These are phyloP conservation scores for Adineta ricciae DNA, from an alignment of 2,888 invertebrate genomes.

Conservation along the genomic window DNA sequence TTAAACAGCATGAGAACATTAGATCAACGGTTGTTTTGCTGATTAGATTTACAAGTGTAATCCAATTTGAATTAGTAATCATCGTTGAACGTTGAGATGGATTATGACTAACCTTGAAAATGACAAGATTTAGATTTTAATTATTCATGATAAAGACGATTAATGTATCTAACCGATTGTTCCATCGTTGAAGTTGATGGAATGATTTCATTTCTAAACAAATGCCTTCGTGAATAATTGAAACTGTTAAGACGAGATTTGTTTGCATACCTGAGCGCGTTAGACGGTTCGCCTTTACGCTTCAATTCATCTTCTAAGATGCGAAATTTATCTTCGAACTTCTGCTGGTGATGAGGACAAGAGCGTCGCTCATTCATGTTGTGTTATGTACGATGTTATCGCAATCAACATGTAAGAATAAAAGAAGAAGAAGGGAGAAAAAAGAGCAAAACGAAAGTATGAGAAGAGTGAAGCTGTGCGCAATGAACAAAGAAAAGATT, in stretches of 20 bases:
- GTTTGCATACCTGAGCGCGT: not conserved
- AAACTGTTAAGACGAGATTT: not conserved
- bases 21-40: too few relatives aligned
- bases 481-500: not conserved
- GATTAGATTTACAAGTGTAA: not conserved
- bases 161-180: not conserved
- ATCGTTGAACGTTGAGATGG: not conserved
- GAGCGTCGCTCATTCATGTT: not conserved
- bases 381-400: not conserved
- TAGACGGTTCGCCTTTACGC: not conserved
- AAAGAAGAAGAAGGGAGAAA: not conserved
- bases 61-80: not conserved
- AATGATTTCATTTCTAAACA: not conserved
- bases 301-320: not conserved
- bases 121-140: too few relatives aligned
- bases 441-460: not conserved
- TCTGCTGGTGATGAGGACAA: not conserved
- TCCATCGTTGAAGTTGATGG: not conserved
- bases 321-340: not conserved
- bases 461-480: not conserved
- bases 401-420: not conserved
- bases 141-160: not conserved
- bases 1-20: too few relatives aligned
- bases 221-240: not conserved
- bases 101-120: not conserved